Conservation (phyloP, 2,888 invertebrate species). For the Meandrusa payeni region DNA sequence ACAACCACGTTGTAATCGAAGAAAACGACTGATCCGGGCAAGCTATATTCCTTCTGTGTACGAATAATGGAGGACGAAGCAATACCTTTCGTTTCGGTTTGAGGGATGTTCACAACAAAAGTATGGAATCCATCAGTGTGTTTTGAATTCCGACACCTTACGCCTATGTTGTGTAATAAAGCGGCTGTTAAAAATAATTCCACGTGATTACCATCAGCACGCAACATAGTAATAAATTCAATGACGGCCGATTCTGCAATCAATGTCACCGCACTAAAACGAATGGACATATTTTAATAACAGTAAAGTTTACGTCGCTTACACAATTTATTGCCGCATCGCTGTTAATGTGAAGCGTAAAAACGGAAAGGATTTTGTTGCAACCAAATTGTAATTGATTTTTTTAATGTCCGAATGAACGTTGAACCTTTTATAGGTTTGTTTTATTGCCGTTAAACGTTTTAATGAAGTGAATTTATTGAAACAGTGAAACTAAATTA, state of each 20-base stretch:
- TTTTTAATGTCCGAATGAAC: slow-evolving; percentile 22
- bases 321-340: slow-evolving; percentile 33
- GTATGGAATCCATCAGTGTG: no score
- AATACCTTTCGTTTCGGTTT: no score
- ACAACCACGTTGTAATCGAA: no score
- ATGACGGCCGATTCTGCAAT: slow-evolving; percentile 30
- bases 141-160: no score
- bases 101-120: no score
- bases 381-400: slow-evolving; percentile 26
- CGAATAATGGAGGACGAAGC: no score
- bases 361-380: slow-evolving; percentile 27
- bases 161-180: no score
- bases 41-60: no score
- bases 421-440: slow-evolving; percentile 16
- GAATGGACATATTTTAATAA: slow-evolving; percentile 36
- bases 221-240: slow-evolving; percentile 25
- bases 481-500: slow-evolving; percentile 8
- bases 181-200: no score
- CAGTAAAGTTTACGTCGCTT: slow-evolving; percentile 33
- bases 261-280: slow-evolving; percentile 37
- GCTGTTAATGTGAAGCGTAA: slow-evolving; percentile 36
- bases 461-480: slow-evolving; percentile 18
- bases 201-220: slow-evolving; percentile 5
- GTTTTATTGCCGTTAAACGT: slow-evolving; percentile 6
- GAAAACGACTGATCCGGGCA: no score